phyloP scores from a whole-genome alignment of 2,797 vertebrate species.

The Chrysocyon brachyurus region DNA sequence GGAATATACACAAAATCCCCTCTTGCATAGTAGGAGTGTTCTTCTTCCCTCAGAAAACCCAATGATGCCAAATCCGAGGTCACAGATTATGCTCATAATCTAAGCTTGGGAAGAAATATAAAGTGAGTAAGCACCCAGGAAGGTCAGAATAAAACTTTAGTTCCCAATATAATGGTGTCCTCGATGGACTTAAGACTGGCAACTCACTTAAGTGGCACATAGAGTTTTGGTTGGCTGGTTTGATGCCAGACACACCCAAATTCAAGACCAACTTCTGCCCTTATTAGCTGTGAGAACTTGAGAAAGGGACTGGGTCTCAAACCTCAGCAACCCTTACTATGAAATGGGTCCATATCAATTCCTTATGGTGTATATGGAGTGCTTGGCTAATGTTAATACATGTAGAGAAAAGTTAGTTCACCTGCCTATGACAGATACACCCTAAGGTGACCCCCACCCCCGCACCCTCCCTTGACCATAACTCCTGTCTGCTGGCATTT shows the following conservation, averaged over 20 bases:
- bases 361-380: neutral
- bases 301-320: neutral
- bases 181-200: neutral
- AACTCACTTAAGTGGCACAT: neutral
- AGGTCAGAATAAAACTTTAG: slow-evolving; percentile 15
- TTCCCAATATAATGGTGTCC: neutral
- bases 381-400: neutral
- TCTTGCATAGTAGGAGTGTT: neutral
- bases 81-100: neutral
- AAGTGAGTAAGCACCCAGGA: neutral
- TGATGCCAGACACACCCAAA: neutral
- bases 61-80: neutral
- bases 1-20: neutral
- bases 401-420: neutral
- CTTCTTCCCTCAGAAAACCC: neutral
- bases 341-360: neutral
- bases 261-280: neutral
- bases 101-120: neutral
- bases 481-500: neutral
- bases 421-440: neutral
- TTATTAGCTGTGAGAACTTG: neutral
- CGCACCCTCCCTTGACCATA: neutral
- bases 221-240: neutral
- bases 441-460: neutral
- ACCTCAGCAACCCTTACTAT: neutral